Evolutionary conservation across 2,797 vertebrate species (phyloP), one percentile per base, ranked within the genome.

Genomic region (Pygocentrus nattereri): DNA sequence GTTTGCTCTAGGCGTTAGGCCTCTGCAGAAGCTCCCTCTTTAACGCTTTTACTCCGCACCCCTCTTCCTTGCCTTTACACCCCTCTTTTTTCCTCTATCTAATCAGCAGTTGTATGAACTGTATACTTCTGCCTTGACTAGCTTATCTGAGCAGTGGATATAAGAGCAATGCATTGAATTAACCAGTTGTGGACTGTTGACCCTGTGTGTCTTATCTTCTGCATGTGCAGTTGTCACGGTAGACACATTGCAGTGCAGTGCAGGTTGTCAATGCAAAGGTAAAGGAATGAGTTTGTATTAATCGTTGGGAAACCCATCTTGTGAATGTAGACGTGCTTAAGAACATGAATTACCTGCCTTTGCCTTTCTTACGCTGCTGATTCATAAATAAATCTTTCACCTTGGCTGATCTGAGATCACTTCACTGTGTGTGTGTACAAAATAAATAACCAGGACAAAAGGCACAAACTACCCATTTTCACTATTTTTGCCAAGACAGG

Each of bases 1-100:
- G 82, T 88, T 85, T 88, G 79, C 78, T 44, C 61, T 69, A 56
- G 72, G 82, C 71, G 72, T 59, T 78, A 74, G 74, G 73, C 59
- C 71, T 80, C 52, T 34, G 81, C 44, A 74, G 52, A 49, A 79
- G 70, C 75, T 78, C 77, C 50, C 8, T 77, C 58, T 82, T 49
- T 61, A 30, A 71, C 1, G 34, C 38, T 41, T 62, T 65, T 21
- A 27, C 65, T 67, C 69, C 30, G 62, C 71, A 50, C 58, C 59
- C 50, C 72, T 67, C 52, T 12, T 49, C 30, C 76, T 31, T 58
- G 74, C 54, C 58, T 47, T 67, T 30, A 16, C 34, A 23, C 47
- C 6, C 23, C 34, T 23, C 1, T 23, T 44, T 70, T 79, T 38
- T 69, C 65, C 50, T 80, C 23, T 76, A 31, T 84, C 49, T 82